phyloP scores from a whole-genome alignment of 2,888 invertebrate genomes.

The Galeopsomyia nigrocyanea region DNA sequence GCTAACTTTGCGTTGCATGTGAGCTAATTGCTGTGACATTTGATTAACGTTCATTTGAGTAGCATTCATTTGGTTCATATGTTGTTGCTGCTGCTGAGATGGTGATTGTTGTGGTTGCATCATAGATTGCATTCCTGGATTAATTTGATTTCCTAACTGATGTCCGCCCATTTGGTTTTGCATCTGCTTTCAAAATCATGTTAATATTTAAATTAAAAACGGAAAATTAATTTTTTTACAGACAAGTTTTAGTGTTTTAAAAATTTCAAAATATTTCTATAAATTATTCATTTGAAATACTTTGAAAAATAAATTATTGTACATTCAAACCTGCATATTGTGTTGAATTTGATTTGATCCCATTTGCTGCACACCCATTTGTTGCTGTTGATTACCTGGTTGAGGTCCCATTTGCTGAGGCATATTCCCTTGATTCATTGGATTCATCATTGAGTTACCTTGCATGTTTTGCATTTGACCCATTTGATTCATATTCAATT shows the following conservation, averaged over 20 bases:
- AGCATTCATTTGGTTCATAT: conserved; percentile 66
- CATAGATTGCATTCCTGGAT: conserved; percentile 59
- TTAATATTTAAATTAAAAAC: conserved; percentile 4
- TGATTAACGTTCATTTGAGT: conserved; percentile 66
- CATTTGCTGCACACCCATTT: conserved; percentile 58
- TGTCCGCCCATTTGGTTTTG: conserved; percentile 62
- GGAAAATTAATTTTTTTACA: background rate
- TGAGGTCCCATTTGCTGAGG: conserved; percentile 55
- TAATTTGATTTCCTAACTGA: conserved; percentile 57
- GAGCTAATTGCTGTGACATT: conserved; percentile 69
- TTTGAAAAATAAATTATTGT: background rate
- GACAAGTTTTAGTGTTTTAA: background rate
- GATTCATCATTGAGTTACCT: conserved; percentile 66
- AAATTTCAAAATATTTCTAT: background rate
- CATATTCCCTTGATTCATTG: conserved; percentile 38
- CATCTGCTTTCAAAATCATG: conserved; percentile 59
- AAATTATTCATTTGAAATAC: background rate
- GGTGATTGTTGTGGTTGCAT: conserved; percentile 51
- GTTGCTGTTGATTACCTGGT: conserved; percentile 50
- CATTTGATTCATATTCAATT: conserved; percentile 67
- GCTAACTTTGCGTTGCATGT: conserved; percentile 65
- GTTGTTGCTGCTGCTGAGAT: conserved; percentile 41
- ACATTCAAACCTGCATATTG: conserved; percentile 60
- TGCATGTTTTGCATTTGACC: conserved; percentile 71
- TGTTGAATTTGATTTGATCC: conserved; percentile 61